phyloP scores from a whole-genome alignment of 2,797 vertebrate genomes.

The Brotula barbata region DNA sequence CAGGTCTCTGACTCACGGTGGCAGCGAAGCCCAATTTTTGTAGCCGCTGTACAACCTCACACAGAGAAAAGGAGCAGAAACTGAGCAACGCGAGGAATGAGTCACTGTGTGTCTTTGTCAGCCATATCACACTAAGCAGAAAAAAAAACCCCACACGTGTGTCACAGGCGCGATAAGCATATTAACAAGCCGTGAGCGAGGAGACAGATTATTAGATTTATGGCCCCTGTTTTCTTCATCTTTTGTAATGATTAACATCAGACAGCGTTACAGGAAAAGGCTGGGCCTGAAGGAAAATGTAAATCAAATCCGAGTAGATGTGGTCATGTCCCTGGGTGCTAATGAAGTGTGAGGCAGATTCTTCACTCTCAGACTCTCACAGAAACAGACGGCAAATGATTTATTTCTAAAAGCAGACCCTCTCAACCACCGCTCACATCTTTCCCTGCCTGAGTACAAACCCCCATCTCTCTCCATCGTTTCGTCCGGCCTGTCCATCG shows the following conservation, averaged over 20 bases:
- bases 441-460: constrained; percentile 6
- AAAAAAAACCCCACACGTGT: constrained; percentile 2
- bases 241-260: constrained; percentile 5
- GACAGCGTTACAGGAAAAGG: constrained; percentile 1
- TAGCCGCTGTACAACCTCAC: background rate
- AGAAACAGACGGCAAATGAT: constrained; percentile 17
- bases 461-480: background rate
- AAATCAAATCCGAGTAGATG: constrained; percentile 51
- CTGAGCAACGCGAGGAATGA: background rate
- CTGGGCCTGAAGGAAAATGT: background rate
- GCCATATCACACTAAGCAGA: background rate
- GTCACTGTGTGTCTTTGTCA: constrained; percentile 1
- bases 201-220: too few relatives aligned
- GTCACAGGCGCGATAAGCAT: too few relatives aligned
- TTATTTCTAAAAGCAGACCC: background rate
- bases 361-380: constrained; percentile 19
- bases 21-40: constrained; percentile 52
- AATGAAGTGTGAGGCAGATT: constrained; percentile 34
- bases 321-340: constrained; percentile 3
- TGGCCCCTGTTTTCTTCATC: too few relatives aligned
- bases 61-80: constrained; percentile 3
- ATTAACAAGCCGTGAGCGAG: too few relatives aligned
- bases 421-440: constrained; percentile 12
- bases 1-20: constrained; percentile 58
- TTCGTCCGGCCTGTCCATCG: constrained; percentile 8